Base-by-base conservation (phyloP, 2,888 invertebrate species). In the Drepana falcataria region DNA sequence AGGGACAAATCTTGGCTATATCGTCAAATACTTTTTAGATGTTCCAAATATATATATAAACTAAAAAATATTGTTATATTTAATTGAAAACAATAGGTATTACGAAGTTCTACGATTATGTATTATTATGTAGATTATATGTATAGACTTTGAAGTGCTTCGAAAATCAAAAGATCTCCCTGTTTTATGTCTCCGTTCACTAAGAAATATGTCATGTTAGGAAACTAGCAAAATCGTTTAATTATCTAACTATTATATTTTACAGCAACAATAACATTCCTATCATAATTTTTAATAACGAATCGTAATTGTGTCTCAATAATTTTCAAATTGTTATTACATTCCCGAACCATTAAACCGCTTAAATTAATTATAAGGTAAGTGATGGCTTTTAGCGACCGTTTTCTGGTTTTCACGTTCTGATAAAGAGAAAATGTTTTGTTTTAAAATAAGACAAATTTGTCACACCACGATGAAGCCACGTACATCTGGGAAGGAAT, bases 341-440 rank as follows among this genome's bases (percentile, higher is more conserved):
- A 56, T 65, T 60, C 58, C 57, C 53, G 59, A 51, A 59, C 69
- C 71, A 71, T 71, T 70, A 74, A 61, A 60, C 59, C 2, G 9
- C 44, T 41, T 9, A 44, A 44, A 9, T 9, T 9, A 44, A 44
- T 44, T 44, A 4, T 37, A 5, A 44, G 6, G 6, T 40, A 44
- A 44, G 44, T 44, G 44, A 44, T 44, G 44, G 44, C 44, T 44
- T 44, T 44, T 44, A 44, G 44, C 44, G 44, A 44, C 2, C 44
- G 9, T 44, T 9, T 6, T 9, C 44, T 37, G 37, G 3, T 44
- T 44, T 44, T 9, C 44, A 9, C 44, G 9, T 44, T 37, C 44
- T 9, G 44, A 3, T 3, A 9, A 44, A 3, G 9, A 44, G 6
- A 9, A 44, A 44, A 41, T 9, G 9, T 9, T 37, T 37, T 4